Base-by-base conservation (phyloP, 2,797 vertebrate genomes). In the Numenius phaeopus region DNA sequence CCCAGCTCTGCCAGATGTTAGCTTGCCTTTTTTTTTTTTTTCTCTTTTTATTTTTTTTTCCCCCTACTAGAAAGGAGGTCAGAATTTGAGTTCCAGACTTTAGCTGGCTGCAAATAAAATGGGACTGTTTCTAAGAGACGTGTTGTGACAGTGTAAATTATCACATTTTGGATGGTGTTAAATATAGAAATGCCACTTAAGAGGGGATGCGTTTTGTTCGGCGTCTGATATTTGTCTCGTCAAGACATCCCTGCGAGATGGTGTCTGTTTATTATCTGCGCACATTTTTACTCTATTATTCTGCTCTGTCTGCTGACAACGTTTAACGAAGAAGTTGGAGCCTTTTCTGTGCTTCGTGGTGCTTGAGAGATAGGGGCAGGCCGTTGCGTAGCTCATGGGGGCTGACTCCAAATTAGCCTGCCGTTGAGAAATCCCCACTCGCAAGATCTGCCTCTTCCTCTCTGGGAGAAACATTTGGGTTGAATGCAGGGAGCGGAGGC, bases 131-230 rank as follows among this genome's bases (percentile, higher is more conserved):
- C 83, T 80, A 84, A 84, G 93, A 95, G 94, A 79, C 87, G 23
- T 95, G 96, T 97, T 97, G 94, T 93, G 96, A 96, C 94, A 96
- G 78, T 69, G 80, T 66, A 94, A 94, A 95, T 96, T 92, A 96
- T 88, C 87, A 96, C 95, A 77, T 96, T 96, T 95, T 83, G 91
- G 83, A 70, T 59, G 78, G 27, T 93, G 88, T 92, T 97, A 96
- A 96, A 97, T 97, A 96, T 95, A 96, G 97, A 97, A 97, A 94
- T 83, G 76, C 90, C 84, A 95, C 89, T 94, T 97, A 92, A 90
- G 91, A 85, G 90, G 90, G 92, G 95, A 90, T 61, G 86, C 69
- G 66, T 95, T 94, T 94, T 93, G 69, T 91, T 95, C 29, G 0
- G 62, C 1, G 2, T 67, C 87, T 94, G 80, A 89, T 96, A 90